Evolutionary conservation across 23 tunicate species (phyloP).

Genomic region (Corella eumyota): DNA sequence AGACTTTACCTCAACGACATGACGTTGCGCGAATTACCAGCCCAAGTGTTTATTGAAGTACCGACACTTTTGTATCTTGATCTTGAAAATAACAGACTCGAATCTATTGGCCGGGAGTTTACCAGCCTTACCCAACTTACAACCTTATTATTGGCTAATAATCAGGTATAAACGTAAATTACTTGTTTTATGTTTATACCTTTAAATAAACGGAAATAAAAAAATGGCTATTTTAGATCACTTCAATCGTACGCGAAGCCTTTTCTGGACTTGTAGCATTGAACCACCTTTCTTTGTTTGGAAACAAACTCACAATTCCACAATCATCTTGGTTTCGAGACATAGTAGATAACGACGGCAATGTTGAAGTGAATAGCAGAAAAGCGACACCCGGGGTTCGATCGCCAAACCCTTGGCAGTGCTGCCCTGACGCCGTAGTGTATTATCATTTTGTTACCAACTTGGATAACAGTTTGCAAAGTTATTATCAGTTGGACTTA

Average conservation of each 20-base stretch:
- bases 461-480: neutral
- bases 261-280: conserved; percentile 24
- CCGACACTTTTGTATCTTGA: conserved; percentile 20
- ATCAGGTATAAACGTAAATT: conserved; percentile 6
- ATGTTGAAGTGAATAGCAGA: conserved; percentile 18
- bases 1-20: conserved; percentile 14
- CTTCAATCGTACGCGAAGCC: conserved; percentile 2
- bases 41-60: conserved; percentile 2
- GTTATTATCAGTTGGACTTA: conserved; percentile 30
- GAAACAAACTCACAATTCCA: conserved; percentile 20
- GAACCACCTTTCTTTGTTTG: conserved; percentile 40
- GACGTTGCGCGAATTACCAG: conserved; percentile 2
- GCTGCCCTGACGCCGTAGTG: conserved; percentile 19
- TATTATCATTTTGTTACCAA: conserved; percentile 12
- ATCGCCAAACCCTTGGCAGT: conserved; percentile 58
- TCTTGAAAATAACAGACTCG: conserved; percentile 22
- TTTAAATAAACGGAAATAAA: neutral
- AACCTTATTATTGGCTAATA: conserved; percentile 19
- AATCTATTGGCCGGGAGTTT: conserved; percentile 27
- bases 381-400: neutral
- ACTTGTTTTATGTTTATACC: neutral
- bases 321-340: conserved; percentile 21
- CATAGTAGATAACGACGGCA: conserved; percentile 24
- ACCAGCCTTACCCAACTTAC: neutral
- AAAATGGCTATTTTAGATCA: neutral